Base-by-base conservation (phyloP, 2,797 vertebrate genomes). In the Okamejei kenojei region DNA sequence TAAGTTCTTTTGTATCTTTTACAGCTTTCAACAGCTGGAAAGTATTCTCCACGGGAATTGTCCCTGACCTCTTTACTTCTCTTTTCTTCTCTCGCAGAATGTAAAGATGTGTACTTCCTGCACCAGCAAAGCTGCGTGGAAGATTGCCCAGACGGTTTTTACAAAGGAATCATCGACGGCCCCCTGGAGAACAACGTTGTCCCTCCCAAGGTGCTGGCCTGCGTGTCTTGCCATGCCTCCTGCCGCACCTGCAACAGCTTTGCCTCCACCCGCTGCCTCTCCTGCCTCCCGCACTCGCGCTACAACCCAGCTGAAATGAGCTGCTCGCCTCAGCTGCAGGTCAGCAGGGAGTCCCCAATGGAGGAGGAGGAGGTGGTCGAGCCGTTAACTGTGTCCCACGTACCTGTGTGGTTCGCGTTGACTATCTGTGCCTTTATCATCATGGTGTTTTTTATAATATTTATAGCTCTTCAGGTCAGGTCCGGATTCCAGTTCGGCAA, bases 391-490 rank as follows among this genome's bases (percentile, higher is more conserved):
- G 74, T 2, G 32, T 95, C 95, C 1, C 90, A 92, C 10, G 71
- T 76, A 15, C 71, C 38, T n/a, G 21, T 58, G 7, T 92, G 90
- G 90, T 92, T 92, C 0, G 97, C 97, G 95, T 97, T 99, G 94
- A 97, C 98, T 71, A 76, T 92, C 97, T 99, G 99, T 90, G 94
- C 97, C 95, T 96, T 98, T 95, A 99, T 99, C 0, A 96, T 97
- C 0, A 94, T 97, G 94, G 96, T 98, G 84, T 99, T 99, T 0
- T 95, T 97, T 93, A 96, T 96, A 0, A 93, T 99, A 95, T 99
- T 99, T 95, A 95, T 98, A 93, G 95, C 98, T 95, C 96, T 99
- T 95, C 99, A 99, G 97, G 96, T 98, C 17, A 97, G 97, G 93
- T 98, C 98, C 0, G 98, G 98, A 94, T 97, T 97, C 6, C 95